phyloP scores from a whole-genome alignment of 2,888 invertebrate genomes.

The Hirtodrosophila histrioides region DNA sequence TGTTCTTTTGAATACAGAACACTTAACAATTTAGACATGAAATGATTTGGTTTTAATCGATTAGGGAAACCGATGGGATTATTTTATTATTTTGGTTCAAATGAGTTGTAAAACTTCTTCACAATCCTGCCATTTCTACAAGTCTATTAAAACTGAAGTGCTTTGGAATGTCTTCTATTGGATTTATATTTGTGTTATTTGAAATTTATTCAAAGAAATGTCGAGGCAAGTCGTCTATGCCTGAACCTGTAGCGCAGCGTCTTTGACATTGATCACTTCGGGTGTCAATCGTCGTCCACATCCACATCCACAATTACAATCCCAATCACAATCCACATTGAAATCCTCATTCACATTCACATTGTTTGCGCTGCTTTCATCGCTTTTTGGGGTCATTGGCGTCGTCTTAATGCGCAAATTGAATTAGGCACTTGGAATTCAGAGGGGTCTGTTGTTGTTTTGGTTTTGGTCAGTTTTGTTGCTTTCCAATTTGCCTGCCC shows the following conservation, averaged over 20 bases:
- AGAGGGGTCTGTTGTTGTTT: constrained; percentile 12
- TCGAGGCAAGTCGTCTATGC: constrained; percentile 9
- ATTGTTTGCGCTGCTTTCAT: constrained; percentile 5
- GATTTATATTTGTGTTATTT: too few relatives aligned
- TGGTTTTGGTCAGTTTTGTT: constrained; percentile 21
- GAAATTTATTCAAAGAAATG: background rate
- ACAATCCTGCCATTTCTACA: too few relatives aligned
- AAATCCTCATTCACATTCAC: constrained; percentile 26
- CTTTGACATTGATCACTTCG: constrained; percentile 60
- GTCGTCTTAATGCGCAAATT: constrained; percentile 62
- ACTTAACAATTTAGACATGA: too few relatives aligned
- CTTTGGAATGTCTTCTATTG: too few relatives aligned
- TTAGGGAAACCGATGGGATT: too few relatives aligned
- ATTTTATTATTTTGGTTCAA: too few relatives aligned
- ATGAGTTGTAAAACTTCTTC: too few relatives aligned
- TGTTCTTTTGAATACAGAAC: too few relatives aligned
- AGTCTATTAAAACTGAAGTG: too few relatives aligned
- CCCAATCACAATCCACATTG: background rate
- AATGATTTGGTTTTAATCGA: too few relatives aligned
- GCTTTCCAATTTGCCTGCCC: constrained; percentile 38
- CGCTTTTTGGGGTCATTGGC: constrained; percentile 3
- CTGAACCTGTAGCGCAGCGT: constrained; percentile 5
- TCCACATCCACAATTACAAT: constrained; percentile 1
- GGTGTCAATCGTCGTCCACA: constrained; percentile 38
- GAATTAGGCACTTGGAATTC: constrained; percentile 64